phyloP scores from a whole-genome alignment of 2,888 invertebrate species.

The Venusia cambrica region DNA sequence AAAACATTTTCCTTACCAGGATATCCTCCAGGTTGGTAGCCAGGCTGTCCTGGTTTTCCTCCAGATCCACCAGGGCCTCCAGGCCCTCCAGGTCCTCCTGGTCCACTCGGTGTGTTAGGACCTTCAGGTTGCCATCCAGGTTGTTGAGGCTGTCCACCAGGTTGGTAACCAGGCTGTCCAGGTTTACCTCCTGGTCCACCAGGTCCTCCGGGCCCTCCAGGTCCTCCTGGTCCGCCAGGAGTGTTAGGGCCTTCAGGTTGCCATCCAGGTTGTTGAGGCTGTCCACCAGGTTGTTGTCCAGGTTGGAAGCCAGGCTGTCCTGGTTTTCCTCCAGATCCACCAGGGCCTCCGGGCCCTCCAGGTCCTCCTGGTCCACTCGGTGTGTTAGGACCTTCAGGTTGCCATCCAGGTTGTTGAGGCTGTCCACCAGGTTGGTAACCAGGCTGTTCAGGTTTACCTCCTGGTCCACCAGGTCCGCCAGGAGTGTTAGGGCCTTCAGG shows the following conservation, averaged over 20 bases:
- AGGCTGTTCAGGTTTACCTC: conserved; percentile 21
- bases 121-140: conserved; percentile 29
- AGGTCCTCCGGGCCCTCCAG: conserved; percentile 28
- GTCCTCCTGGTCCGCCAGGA: conserved; percentile 34
- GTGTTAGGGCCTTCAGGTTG: no score
- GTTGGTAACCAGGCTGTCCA: conserved; percentile 26
- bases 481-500: no score
- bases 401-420: conserved; percentile 40
- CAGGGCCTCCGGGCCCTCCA: no score
- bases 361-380: conserved; percentile 16
- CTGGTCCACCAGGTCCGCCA: no score
- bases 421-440: conserved; percentile 31
- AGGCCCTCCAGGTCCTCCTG: conserved; percentile 11
- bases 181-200: conserved; percentile 32
- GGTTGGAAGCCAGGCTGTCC: conserved; percentile 38
- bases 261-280: conserved; percentile 21
- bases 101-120: conserved; percentile 19
- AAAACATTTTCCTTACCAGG: no score
- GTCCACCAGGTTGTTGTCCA: conserved; percentile 31
- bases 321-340: conserved; percentile 24
- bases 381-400: conserved; percentile 41
- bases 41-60: conserved; percentile 12
- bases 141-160: conserved; percentile 4
- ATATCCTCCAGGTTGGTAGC: conserved; percentile 28
- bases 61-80: conserved; percentile 20